Base-by-base conservation (phyloP, 2,888 invertebrate species). In the Tiliacea citrago region DNA sequence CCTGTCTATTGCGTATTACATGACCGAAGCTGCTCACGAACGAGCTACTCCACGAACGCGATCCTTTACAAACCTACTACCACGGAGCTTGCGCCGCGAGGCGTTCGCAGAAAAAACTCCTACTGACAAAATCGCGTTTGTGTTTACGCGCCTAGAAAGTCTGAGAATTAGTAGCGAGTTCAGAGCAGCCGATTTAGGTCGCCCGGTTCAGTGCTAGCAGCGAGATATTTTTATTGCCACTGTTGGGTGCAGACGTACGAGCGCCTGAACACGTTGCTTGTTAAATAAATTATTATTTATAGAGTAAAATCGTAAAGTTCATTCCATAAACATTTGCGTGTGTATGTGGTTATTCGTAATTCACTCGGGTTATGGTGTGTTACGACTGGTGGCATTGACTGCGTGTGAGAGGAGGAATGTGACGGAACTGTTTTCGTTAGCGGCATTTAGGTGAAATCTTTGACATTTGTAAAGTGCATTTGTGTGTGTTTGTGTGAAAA, bases 211-310 rank as follows among this genome's bases (percentile, higher is more conserved):
- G 92, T 91, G 93, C 94, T 94, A 93, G 94, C 94, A 94, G 94
- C 93, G 95, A 93, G 96, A 95, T 96, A 96, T 96, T 96, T 96
- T 96, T 96, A 96, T 95, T 94, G 92, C 94, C 92, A 93, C 94
- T 92, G 93, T 94, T 93, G 91, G 93, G 93, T 94, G 94, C 93
- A 94, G 93, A 94, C 94, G 93, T 91, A 92, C 93, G 92, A 93
- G 91, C 93, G 92, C 91, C 90, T 90, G 93, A 93, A 91, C 93
- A 91, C 92, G 92, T 91, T 90, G 92, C 92, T 92, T 91, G 92
- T 92, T 93, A 92, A 93, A 93, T 93, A 91, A 92, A 93, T 93
- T 93, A 94, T 94, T 94, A 94, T 94, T 94, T 93, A 93, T 94
- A 94, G 93, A 93, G 89, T 93, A 93, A 89, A 93, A 94, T 93